Base-by-base conservation (phyloP, 2,797 vertebrate genomes). In the Zenarchopterus dispar region DNA sequence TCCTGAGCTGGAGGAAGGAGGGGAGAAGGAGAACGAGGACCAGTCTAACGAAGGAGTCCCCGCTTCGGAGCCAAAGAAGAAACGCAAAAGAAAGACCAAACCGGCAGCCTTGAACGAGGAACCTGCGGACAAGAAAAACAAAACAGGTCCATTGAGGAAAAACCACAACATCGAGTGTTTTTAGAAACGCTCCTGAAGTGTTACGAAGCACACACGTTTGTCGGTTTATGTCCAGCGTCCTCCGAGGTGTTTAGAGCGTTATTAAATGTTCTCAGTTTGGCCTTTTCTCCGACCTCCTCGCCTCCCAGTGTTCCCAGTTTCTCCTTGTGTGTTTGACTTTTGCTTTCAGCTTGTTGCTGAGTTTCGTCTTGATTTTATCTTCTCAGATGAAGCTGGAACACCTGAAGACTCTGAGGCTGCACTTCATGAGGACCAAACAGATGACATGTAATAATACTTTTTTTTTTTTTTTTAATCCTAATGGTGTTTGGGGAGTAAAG, bases 1-100 rank as follows among this genome's bases (percentile, higher is more conserved):
- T 73, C 90, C 85, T 46, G 93, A 93, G 45, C 70, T 78, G 47
- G 94, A 95, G 58, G 84, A 91, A 59, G 93, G 93, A 45, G 91
- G 88, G 54, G 94, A 95, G 84, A 96, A 96, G 15, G 95, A 97
- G 78, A 97, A 96, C 9, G 93, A 95, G 31, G 90, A 90, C 13
- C 77, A 94, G 60, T 75, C 84, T 54, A 83, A 76, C 17, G 92
- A 94, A 51, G 89, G 84, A 67, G 33, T 44, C 13, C n/a, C 81
- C 39, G 86, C 77, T 44, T 26, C 88, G 43, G 43, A 65, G 0
- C 68, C 73, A 0, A 93, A 93, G 83, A 93, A 84, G 57, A 95
- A 90, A 75, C 84, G 70, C 36, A 95, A 88, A 76, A 81, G 74
- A 61, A 94, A 90, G 73, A 82, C 72, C 1, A 42, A 11, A 47